These are phyloP conservation scores for Drosophila saltans DNA, from an alignment of 1,140 invertebrate species.

Conservation along the genomic window DNA sequence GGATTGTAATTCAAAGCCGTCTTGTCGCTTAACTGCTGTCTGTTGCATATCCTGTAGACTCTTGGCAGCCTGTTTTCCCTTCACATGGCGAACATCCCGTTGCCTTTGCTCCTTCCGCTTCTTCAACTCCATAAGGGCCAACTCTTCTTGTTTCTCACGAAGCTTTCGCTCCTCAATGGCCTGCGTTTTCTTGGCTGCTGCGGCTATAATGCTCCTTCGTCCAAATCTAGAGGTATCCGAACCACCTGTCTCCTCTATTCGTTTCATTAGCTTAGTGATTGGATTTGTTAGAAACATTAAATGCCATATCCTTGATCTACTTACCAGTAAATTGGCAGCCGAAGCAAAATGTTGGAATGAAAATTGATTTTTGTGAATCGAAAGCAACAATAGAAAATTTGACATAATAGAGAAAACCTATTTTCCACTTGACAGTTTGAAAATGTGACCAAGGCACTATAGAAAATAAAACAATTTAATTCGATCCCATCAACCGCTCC, in stretches of 20 bases:
- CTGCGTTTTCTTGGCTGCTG: background rate
- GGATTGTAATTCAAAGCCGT: too few species aligned
- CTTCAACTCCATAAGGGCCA: background rate
- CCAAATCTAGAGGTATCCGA: background rate
- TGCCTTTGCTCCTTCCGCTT: background rate
- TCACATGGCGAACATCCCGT: background rate
- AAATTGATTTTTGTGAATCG: background rate
- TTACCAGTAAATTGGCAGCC: too few species aligned
- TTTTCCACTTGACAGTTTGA: background rate
- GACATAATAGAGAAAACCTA: background rate
- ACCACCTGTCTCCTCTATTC: background rate
- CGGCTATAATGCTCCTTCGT: background rate
- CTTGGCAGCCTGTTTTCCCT: background rate
- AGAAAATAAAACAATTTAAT: slow-evolving; percentile 71
- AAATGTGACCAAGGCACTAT: slow-evolving; percentile 44
- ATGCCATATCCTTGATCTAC: too few species aligned
- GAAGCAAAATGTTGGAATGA: background rate
- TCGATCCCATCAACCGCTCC: background rate
- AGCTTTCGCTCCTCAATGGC: background rate
- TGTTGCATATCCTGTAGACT: background rate
- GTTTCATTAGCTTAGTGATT: background rate
- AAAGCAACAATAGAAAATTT: background rate
- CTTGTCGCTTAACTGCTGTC: background rate
- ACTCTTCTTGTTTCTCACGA: background rate
- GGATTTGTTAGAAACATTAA: too few species aligned